phyloP scores from a whole-genome alignment of 2,888 invertebrate genomes.

The Choristoneura rosaceana region DNA sequence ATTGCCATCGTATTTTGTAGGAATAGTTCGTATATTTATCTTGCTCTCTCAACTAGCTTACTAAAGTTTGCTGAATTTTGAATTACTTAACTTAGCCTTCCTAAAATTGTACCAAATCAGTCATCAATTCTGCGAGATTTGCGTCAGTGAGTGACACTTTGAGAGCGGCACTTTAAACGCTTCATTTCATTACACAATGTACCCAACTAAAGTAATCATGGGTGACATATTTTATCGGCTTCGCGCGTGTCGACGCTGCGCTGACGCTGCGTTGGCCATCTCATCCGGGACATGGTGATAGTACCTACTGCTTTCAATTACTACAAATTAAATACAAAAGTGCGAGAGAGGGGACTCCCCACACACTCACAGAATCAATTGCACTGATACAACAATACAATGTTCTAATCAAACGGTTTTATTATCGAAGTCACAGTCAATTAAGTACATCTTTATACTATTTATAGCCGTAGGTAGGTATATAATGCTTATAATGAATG shows the following conservation, averaged over 20 bases:
- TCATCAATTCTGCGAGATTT: neutral
- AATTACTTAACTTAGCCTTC: no score
- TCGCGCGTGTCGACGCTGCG: neutral
- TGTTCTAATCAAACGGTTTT: neutral
- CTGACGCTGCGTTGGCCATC: conserved; percentile 3
- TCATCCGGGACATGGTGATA: conserved; percentile 35
- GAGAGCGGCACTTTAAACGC: no score
- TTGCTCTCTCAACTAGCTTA: no score
- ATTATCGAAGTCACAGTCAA: neutral
- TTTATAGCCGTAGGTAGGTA: no score
- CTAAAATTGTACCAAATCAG: no score
- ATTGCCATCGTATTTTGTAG: no score
- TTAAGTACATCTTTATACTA: no score
- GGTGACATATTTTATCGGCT: conserved; percentile 4
- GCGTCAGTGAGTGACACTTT: neutral
- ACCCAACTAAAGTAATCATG: conserved; percentile 2
- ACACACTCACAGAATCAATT: neutral
- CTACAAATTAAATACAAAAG: conserved; percentile 29
- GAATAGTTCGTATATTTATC: no score
- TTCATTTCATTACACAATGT: neutral
- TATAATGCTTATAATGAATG: no score
- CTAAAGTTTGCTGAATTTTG: no score
- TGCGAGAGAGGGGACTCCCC: conserved; percentile 22
- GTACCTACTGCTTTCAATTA: conserved; percentile 27
- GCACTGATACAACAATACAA: neutral